These are phyloP conservation scores for Vidua chalybeata DNA, from an alignment of 2,113 vertebrate genomes.

Conservation along the genomic window DNA sequence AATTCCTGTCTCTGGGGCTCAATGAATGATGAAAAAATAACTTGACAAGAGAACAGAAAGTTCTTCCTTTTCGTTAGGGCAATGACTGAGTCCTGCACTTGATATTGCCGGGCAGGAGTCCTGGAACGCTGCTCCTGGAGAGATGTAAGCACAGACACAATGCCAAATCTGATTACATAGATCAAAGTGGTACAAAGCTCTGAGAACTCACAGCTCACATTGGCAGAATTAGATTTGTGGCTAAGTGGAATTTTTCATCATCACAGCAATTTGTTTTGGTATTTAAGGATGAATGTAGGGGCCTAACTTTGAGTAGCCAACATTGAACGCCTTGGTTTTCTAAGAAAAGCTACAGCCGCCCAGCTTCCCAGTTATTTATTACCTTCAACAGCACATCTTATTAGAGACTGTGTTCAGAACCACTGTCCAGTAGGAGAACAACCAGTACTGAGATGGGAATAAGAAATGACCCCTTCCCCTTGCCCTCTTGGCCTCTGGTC, in stretches of 20 bases:
- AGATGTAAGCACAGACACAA: background rate
- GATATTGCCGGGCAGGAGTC: background rate
- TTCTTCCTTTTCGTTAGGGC: background rate
- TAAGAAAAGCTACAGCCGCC: background rate
- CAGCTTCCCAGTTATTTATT: background rate
- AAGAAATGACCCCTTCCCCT: background rate
- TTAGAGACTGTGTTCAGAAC: background rate
- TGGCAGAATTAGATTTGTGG: slow-evolving; percentile 36
- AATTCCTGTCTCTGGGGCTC: background rate
- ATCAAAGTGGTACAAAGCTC: slow-evolving; percentile 29
- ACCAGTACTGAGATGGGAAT: background rate
- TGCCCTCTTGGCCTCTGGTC: background rate
- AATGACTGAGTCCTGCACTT: background rate
- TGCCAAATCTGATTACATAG: slow-evolving; percentile 34
- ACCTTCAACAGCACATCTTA: background rate
- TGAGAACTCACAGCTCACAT: background rate
- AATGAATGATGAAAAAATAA: background rate
- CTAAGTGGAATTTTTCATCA: slow-evolving; percentile 40
- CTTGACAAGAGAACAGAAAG: background rate
- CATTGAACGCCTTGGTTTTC: background rate
- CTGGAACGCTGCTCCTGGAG: background rate
- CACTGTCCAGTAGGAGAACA: background rate
- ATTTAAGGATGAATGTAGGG: background rate
- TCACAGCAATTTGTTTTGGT: slow-evolving; percentile 14
- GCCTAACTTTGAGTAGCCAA: background rate